Base-by-base conservation (phyloP, 2,113 vertebrate genomes). In the Eonycteris spelaea region DNA sequence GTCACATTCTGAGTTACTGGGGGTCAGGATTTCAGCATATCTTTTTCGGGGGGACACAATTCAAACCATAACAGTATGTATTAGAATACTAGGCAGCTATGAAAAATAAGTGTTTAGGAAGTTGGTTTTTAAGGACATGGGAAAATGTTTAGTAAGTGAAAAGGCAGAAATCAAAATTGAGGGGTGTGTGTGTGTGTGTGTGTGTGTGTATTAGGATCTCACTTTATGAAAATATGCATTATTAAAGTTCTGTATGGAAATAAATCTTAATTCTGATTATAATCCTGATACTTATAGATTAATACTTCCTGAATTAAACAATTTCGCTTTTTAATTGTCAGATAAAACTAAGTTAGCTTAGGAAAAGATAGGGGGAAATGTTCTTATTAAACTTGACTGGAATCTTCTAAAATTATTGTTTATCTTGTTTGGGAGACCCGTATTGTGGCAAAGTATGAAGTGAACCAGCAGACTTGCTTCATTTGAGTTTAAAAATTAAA, bases 261-360 rank as follows among this genome's bases (percentile, higher is more conserved):
- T 68, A 80, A 84, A 63, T 67, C 28, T 88, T 97, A 77, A 90
- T 45, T 78, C 43, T 74, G 12, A 5, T 71, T 86, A 65, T 90
- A 86, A 67, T 83, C n/a, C 48, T 83, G 43, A 73, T 53, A 91
- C 1, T 96, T 28, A 74, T 30, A 61, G 63, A 33, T 84, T 48
- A 91, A 28, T 83, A n/a, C 38, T 92, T 95, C 70, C 19, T 43
- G 16, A 92, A 86, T 83, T 96, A 92, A 93, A 80, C 26, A 89
- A 7, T 84, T 96, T 95, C 16, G 85, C 70, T 83, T 94, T 90
- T 78, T 79, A 15, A 24, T 86, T 89, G 90, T 95, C 65, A 91
- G 87, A 51, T 95, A 70, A 88, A 92, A 80, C 12, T 82, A 59
- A 94, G 7, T 91, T 75, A 82, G 79, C 48, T 91, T 95, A 68